Conservation (phyloP, 2,888 invertebrate species). For the Drosophila kokeensis region DNA sequence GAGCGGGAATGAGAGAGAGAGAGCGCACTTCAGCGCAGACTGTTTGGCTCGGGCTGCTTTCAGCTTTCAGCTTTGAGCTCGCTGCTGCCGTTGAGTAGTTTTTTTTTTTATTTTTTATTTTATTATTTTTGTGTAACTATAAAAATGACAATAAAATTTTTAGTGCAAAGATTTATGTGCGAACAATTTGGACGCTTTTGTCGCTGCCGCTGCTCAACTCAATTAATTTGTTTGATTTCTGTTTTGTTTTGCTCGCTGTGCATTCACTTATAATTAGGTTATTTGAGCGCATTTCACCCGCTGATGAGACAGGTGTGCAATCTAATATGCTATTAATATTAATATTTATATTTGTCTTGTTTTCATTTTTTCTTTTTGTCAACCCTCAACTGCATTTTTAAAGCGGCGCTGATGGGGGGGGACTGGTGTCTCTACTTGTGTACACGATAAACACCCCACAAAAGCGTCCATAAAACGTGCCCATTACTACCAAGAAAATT, state of each 20-base stretch:
- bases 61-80: neutral
- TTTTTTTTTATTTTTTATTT: conserved; percentile 33
- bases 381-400: conserved; percentile 50
- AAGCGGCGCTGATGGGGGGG: neutral
- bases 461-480: conserved; percentile 83
- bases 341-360: conserved; percentile 26
- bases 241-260: conserved; percentile 23
- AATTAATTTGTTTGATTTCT: conserved; percentile 54
- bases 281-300: conserved; percentile 7
- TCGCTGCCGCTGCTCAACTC: conserved; percentile 18
- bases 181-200: conserved; percentile 73
- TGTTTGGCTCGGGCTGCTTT: conserved; percentile 58
- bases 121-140: conserved; percentile 65
- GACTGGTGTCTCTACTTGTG: conserved; percentile 29
- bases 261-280: conserved; percentile 11
- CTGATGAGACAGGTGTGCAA: conserved; percentile 51
- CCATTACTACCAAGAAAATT: conserved; percentile 83
- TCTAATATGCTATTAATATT: conserved; percentile 68
- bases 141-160: conserved; percentile 81
- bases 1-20: neutral
- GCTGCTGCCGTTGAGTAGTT: conserved; percentile 46
- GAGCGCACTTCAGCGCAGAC: conserved; percentile 58
- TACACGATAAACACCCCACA: conserved; percentile 83
- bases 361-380: conserved; percentile 16
- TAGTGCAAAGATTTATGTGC: conserved; percentile 83